Evolutionary conservation across 2,888 invertebrate genomes (phyloP).

Genomic region (Chaetogeoica ovagalla): DNA sequence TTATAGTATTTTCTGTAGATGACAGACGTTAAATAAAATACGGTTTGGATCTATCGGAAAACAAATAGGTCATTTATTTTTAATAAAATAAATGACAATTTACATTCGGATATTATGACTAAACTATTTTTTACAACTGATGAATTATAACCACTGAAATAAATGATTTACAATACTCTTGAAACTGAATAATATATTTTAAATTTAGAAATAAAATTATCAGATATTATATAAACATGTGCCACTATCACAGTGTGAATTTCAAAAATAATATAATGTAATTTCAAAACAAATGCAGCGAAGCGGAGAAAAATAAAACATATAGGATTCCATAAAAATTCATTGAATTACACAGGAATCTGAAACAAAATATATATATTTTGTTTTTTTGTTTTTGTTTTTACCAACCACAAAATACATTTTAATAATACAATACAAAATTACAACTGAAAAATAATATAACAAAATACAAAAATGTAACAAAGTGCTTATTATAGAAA

Average conservation of each 20-base stretch:
- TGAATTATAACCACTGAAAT: neutral
- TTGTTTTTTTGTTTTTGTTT: no score
- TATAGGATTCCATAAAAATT: conserved; percentile 29
- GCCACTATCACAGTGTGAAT: conserved; percentile 36
- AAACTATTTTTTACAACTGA: neutral
- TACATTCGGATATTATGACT: neutral
- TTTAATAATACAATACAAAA: neutral
- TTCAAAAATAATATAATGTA: neutral
- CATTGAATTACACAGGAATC: conserved; percentile 50
- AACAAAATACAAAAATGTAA: conserved; percentile 21
- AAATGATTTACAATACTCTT: neutral
- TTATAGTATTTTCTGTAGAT: no score
- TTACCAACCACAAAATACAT: neutral
- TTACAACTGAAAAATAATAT: conserved; percentile 12
- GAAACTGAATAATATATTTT: neutral
- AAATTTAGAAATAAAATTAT: conserved; percentile 9
- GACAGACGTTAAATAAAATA: neutral
- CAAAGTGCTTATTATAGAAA: neutral
- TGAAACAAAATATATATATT: conserved; percentile 47
- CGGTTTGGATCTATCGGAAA: neutral
- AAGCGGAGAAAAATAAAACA: conserved; percentile 11
- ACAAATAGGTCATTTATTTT: neutral
- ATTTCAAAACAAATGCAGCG: neutral
- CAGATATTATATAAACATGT: neutral
- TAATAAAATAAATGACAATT: neutral